phyloP scores from a whole-genome alignment of 2,888 invertebrate genomes.

The Drosophila niveifrons region DNA sequence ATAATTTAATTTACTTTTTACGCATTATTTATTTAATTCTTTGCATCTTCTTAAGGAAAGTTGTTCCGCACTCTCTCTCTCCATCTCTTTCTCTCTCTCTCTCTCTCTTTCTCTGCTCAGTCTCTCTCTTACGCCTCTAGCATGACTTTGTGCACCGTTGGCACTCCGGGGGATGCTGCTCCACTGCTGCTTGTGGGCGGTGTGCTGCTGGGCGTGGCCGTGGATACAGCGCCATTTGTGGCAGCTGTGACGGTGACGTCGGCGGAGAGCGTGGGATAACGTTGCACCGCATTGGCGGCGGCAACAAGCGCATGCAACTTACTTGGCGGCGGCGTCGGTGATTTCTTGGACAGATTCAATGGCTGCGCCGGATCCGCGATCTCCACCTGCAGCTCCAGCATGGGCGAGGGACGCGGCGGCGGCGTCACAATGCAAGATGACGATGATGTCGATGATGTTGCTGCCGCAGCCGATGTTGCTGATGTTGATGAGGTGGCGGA shows the following conservation, averaged over 20 bases:
- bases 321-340: slow-evolving; percentile 90
- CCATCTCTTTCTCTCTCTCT: slow-evolving; percentile 13
- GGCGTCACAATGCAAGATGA: slow-evolving; percentile 85
- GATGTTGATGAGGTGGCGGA: slow-evolving; percentile 70
- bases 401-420: slow-evolving; percentile 85
- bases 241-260: slow-evolving; percentile 85
- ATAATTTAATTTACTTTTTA: slow-evolving; percentile 53
- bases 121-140: slow-evolving; percentile 87
- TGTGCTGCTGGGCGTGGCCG: slow-evolving; percentile 59
- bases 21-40: slow-evolving; percentile 28
- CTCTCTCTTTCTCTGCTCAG: slow-evolving; percentile 1
- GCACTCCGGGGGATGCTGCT: slow-evolving; percentile 44
- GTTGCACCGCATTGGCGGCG: slow-evolving; percentile 82
- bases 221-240: slow-evolving; percentile 57
- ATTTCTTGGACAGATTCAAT: slow-evolving; percentile 95
- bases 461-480: slow-evolving; percentile 83
- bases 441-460: slow-evolving; percentile 84
- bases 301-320: slow-evolving; percentile 83
- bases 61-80: slow-evolving; percentile 3
- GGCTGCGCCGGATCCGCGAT: slow-evolving; percentile 93
- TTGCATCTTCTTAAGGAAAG: slow-evolving; percentile 55
- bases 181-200: slow-evolving; percentile 59
- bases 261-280: slow-evolving; percentile 84
- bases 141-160: slow-evolving; percentile 87
- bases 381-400: slow-evolving; percentile 92